Evolutionary conservation across 2,797 vertebrate genomes (phyloP).

Genomic region (Cyclura pinguis): DNA sequence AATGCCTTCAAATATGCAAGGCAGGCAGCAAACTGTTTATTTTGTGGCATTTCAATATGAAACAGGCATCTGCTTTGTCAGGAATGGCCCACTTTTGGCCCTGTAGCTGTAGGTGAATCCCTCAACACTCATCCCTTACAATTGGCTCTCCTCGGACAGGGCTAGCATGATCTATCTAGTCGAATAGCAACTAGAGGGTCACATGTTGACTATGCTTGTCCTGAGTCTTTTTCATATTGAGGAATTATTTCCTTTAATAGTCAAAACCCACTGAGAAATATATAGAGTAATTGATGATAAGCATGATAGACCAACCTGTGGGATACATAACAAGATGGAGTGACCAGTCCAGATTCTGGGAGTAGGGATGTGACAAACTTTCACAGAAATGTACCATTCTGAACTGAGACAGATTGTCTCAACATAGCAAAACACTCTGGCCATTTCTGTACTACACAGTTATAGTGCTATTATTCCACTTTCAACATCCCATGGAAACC

Average conservation of each 20-base stretch:
- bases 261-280: background rate
- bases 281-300: background rate
- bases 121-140: background rate
- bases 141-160: background rate
- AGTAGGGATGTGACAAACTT: no score
- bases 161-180: background rate
- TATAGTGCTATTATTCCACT: no score
- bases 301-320: background rate
- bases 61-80: background rate
- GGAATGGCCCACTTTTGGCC: background rate
- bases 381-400: no score
- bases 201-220: background rate
- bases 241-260: background rate
- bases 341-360: no score
- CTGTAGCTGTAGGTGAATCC: background rate
- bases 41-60: background rate
- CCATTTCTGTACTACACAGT: no score
- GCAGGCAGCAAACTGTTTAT: background rate
- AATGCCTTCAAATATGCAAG: slow-evolving; percentile 29
- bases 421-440: no score
- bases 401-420: no score
- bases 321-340: no score
- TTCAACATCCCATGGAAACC: no score
- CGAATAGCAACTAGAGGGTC: background rate
- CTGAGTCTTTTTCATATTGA: background rate